phyloP scores from a whole-genome alignment of 1,140 invertebrate species.

The Danaus plexippus region DNA sequence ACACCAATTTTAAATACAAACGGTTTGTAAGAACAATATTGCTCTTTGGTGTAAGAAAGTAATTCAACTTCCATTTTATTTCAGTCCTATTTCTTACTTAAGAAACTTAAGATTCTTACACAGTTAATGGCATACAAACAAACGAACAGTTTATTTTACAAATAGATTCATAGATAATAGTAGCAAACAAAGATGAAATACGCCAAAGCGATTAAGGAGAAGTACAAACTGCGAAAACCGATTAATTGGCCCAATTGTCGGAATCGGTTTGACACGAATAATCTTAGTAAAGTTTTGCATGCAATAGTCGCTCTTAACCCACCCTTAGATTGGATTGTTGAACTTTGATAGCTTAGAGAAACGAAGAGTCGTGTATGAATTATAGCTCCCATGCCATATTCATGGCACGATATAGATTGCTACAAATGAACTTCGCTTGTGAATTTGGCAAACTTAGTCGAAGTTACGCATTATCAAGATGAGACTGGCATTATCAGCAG shows the following conservation, averaged over 20 bases:
- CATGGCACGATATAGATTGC: constrained; percentile 42
- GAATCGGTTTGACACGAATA: constrained; percentile 53
- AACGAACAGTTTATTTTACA: too few species aligned
- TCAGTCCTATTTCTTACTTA: too few species aligned
- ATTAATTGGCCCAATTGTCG: constrained; percentile 59
- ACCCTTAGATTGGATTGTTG: constrained; percentile 54
- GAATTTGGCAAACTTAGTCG: constrained; percentile 31
- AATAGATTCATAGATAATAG: too few species aligned
- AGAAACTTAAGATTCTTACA: too few species aligned
- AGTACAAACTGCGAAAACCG: constrained; percentile 39
- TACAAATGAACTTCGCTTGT: constrained; percentile 38
- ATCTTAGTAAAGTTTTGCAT: constrained; percentile 59
- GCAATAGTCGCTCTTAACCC: constrained; percentile 56
- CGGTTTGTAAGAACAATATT: too few species aligned
- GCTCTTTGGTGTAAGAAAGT: too few species aligned
- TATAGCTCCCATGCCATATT: constrained; percentile 39
- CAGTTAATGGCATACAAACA: too few species aligned
- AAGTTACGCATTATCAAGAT: constrained; percentile 19
- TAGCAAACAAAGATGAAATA: constrained; percentile 2
- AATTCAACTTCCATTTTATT: too few species aligned
- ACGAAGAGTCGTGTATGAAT: constrained; percentile 51
- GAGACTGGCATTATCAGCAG: constrained; percentile 26
- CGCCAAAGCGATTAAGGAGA: constrained; percentile 8
- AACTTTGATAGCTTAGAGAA: constrained; percentile 63
- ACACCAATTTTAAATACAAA: too few species aligned